Evolutionary conservation across 2,113 vertebrate genomes (phyloP).

Genomic region (Rhombomys opimus): DNA sequence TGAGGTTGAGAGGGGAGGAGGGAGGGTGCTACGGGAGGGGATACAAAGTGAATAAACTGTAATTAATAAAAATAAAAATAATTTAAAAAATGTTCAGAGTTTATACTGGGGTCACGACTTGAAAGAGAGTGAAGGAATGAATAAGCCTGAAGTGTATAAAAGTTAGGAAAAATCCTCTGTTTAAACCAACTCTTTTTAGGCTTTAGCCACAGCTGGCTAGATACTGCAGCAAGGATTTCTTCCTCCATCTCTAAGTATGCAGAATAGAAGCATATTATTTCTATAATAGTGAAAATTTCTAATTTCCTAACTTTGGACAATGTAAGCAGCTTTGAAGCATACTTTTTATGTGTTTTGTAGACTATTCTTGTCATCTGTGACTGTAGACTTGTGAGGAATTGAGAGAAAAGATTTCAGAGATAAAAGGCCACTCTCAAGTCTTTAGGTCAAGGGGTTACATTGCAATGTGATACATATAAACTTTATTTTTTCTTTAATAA

Average conservation of each 20-base stretch:
- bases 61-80: too few species aligned
- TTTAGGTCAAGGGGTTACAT: background rate
- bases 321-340: background rate
- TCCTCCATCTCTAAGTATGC: background rate
- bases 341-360: background rate
- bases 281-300: background rate
- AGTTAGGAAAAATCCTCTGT: background rate
- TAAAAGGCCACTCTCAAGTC: background rate
- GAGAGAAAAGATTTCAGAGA: accelerated
- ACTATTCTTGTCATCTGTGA: background rate
- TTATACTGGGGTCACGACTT: background rate
- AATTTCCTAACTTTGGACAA: background rate
- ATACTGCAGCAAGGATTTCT: background rate
- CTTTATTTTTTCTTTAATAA: background rate
- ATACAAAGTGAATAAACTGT: too few species aligned
- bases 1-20: too few species aligned
- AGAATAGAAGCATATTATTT: background rate
- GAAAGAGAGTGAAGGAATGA: background rate
- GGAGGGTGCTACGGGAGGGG: too few species aligned
- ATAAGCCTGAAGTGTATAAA: background rate
- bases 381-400: background rate
- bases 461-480: too few species aligned
- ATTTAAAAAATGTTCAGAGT: background rate
- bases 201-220: background rate
- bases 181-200: background rate